Conservation (phyloP, 1,140 invertebrate genomes). For the Paracyclopina nana region DNA sequence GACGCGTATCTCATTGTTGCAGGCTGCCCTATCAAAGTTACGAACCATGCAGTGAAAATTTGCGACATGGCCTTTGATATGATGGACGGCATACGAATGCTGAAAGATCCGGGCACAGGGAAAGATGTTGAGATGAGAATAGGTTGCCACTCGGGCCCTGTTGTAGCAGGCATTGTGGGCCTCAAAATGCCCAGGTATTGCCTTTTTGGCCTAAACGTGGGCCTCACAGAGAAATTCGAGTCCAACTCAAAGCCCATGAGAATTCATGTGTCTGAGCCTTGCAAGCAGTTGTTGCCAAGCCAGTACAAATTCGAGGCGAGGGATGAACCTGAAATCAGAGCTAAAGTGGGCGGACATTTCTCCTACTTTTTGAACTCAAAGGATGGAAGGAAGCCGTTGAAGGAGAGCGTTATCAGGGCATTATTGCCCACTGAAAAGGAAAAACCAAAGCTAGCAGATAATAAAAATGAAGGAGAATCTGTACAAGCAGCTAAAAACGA, state of each 20-base stretch:
- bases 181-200: slow-evolving; percentile 57
- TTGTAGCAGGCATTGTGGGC: slow-evolving; percentile 83
- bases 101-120: slow-evolving; percentile 77
- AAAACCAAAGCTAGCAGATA: neutral
- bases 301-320: slow-evolving; percentile 41
- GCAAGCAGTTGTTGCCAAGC: slow-evolving; percentile 47
- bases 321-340: neutral
- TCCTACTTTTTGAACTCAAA: slow-evolving; percentile 12
- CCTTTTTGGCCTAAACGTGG: slow-evolving; percentile 15
- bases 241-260: slow-evolving; percentile 75
- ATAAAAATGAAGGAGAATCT: neutral
- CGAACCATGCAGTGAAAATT: slow-evolving; percentile 30
- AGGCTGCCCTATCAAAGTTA: slow-evolving; percentile 11
- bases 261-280: slow-evolving; percentile 80
- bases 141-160: slow-evolving; percentile 69
- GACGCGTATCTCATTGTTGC: slow-evolving; percentile 16
- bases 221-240: slow-evolving; percentile 37
- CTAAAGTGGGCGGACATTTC: slow-evolving; percentile 8
- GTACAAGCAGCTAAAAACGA: no score
- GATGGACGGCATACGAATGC: slow-evolving; percentile 70
- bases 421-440: slow-evolving; percentile 6
- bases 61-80: slow-evolving; percentile 93
- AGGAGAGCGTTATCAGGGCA: neutral
- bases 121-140: slow-evolving; percentile 64
- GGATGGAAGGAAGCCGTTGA: slow-evolving; percentile 5